phyloP scores from a whole-genome alignment of 2,113 vertebrate genomes.

The Actenoides lindsayi region DNA sequence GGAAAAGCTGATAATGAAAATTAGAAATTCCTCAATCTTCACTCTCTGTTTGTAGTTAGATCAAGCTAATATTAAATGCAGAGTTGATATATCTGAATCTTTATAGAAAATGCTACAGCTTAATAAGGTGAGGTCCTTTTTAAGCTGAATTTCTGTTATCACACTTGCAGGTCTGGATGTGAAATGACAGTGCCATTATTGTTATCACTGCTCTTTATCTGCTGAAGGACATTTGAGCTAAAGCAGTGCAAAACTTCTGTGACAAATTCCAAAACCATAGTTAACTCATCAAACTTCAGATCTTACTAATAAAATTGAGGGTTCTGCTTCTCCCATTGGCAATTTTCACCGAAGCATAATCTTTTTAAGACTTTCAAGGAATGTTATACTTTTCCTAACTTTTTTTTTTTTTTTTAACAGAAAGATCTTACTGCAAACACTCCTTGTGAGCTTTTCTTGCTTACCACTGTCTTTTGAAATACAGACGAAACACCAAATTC shows the following conservation, averaged over 20 bases:
- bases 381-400: not conserved
- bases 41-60: not conserved
- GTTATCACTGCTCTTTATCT: conserved; percentile 15
- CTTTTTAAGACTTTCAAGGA: not conserved
- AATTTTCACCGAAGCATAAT: not conserved
- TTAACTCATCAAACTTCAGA: not conserved
- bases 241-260: not conserved
- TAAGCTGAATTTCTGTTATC: not conserved
- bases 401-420: not conserved
- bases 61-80: not conserved
- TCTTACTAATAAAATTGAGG: not conserved
- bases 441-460: not conserved
- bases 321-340: not conserved
- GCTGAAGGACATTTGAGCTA: conserved; percentile 12
- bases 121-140: not conserved
- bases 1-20: conserved; percentile 1
- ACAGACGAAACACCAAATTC: not conserved
- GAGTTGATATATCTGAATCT: not conserved
- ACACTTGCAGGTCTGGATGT: not conserved
- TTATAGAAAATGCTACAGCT: not conserved
- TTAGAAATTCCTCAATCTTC: not conserved
- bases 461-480: not conserved
- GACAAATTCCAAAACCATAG: not conserved
- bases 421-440: not conserved
- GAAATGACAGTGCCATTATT: conserved; percentile 35